Conservation (phyloP, 64 coral and sea anemone genomes). For the Montipora cactus region DNA sequence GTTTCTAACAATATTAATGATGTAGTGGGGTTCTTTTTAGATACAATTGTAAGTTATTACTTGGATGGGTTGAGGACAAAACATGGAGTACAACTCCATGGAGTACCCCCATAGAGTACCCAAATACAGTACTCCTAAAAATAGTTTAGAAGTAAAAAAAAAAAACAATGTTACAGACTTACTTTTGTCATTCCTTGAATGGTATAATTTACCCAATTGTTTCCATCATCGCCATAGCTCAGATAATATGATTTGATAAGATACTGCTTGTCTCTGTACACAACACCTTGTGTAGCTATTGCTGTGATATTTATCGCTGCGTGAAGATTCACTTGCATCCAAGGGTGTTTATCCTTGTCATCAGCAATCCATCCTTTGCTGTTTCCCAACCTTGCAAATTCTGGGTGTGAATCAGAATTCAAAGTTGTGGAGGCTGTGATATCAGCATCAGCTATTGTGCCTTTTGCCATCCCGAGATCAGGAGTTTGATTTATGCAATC, state of each 20-base stretch:
- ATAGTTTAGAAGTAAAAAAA: no score
- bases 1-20: no score
- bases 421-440: constrained; percentile 37
- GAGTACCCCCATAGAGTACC: no score
- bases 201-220: constrained; percentile 43
- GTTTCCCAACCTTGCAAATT: constrained; percentile 27
- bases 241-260: constrained; percentile 34
- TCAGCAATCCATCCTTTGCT: constrained; percentile 37
- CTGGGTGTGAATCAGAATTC: background rate
- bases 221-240: constrained; percentile 15
- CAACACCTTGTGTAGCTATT: constrained; percentile 35
- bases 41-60: no score
- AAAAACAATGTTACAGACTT: no score
- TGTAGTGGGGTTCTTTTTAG: no score
- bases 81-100: no score
- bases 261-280: background rate
- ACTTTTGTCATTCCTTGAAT: background rate
- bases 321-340: constrained; percentile 60
- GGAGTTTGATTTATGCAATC: background rate
- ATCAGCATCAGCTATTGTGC: constrained; percentile 9
- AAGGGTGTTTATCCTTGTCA: background rate
- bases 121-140: no score
- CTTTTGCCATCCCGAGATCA: constrained; percentile 3
- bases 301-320: constrained; percentile 3
- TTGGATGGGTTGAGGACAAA: no score